phyloP scores from a whole-genome alignment of 2,888 invertebrate species.

The Drosophila vallismaia region DNA sequence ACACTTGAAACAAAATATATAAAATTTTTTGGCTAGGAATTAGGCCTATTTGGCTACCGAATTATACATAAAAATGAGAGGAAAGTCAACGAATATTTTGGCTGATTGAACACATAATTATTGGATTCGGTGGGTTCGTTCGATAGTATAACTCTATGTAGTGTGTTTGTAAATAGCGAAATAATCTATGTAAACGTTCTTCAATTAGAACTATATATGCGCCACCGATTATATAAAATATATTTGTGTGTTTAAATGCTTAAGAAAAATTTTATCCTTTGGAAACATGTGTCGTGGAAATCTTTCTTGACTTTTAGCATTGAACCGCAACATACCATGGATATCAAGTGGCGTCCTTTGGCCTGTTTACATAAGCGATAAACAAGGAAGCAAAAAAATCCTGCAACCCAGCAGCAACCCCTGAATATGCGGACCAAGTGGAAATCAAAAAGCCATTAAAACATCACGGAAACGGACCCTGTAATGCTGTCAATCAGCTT shows the following conservation, averaged over 20 bases:
- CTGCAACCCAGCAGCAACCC: conserved; percentile 42
- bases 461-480: conserved; percentile 59
- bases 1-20: conserved; percentile 39
- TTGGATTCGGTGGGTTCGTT: conserved; percentile 3
- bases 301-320: conserved; percentile 1
- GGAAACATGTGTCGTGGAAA: conserved; percentile 8
- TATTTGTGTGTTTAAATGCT: conserved; percentile 46
- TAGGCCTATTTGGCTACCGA: conserved; percentile 9
- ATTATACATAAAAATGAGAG: conserved; percentile 11
- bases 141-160: conserved; percentile 22
- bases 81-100: conserved; percentile 52
- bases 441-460: conserved; percentile 83
- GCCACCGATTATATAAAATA: conserved; percentile 66
- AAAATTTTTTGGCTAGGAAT: conserved; percentile 15
- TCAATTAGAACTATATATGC: conserved; percentile 53
- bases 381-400: conserved; percentile 53
- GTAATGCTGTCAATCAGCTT: conserved; percentile 66
- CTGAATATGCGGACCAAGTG: conserved; percentile 45
- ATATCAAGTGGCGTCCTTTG: conserved; percentile 73
- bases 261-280: conserved; percentile 20
- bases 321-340: conserved; percentile 52
- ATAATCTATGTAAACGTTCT: conserved; percentile 35
- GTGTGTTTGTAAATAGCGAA: conserved; percentile 30
- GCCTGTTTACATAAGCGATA: conserved; percentile 81
- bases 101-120: conserved; percentile 6